Evolutionary conservation across 2,797 vertebrate species (phyloP).

Genomic region (Coccyzus lansbergi): DNA sequence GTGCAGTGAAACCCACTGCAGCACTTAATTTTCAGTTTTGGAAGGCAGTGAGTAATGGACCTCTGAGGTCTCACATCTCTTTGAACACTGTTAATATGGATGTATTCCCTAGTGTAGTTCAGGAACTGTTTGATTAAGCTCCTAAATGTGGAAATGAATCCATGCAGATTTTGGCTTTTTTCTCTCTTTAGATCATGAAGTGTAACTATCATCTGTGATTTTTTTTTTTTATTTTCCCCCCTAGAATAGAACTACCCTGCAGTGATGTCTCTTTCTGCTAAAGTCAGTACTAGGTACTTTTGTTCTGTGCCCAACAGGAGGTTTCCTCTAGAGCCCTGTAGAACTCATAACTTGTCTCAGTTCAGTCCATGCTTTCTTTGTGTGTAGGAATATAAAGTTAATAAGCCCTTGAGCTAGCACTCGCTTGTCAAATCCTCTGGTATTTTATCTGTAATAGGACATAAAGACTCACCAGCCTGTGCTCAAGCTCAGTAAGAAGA

Average conservation of each 20-base stretch:
- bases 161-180: slow-evolving; percentile 46
- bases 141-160: slow-evolving; percentile 50
- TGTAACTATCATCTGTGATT: not conserved
- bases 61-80: not conserved
- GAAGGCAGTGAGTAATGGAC: not conserved
- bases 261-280: not conserved
- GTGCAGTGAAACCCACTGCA: not conserved
- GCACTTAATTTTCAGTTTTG: not conserved
- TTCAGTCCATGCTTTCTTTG: not conserved
- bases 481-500: not conserved
- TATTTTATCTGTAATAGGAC: not conserved
- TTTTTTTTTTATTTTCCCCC: not conserved
- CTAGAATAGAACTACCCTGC: not conserved
- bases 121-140: slow-evolving; percentile 19
- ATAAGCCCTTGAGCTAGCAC: not conserved
- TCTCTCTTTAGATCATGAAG: slow-evolving; percentile 6
- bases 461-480: not conserved
- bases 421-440: not conserved
- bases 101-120: not conserved
- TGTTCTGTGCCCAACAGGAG: not conserved
- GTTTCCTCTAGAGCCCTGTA: not conserved
- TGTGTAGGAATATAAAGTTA: not conserved
- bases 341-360: not conserved
- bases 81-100: not conserved
- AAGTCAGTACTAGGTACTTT: not conserved